These are phyloP conservation scores for Nasonia vitripennis DNA, from an alignment of 1,140 invertebrate genomes.

Conservation along the genomic window DNA sequence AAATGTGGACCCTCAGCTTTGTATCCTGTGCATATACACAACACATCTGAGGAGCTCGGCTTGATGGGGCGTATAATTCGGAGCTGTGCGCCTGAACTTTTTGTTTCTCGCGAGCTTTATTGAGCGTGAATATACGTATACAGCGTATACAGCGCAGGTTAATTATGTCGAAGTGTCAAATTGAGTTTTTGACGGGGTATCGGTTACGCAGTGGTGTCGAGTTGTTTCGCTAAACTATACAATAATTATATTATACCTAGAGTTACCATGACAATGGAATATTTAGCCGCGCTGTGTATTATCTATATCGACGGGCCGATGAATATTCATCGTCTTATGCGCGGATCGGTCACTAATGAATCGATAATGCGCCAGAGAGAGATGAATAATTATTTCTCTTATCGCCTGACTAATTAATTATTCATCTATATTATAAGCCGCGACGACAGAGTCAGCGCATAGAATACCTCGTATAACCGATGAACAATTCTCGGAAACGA, in stretches of 20 bases:
- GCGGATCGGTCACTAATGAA: background rate
- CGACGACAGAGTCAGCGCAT: background rate
- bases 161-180: too few species aligned
- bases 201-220: too few species aligned
- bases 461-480: background rate
- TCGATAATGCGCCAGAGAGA: conserved; percentile 11
- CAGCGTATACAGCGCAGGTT: too few species aligned
- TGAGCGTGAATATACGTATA: too few species aligned
- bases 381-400: background rate
- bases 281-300: conserved; percentile 21
- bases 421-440: conserved; percentile 15
- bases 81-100: too few species aligned
- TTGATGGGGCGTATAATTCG: too few species aligned
- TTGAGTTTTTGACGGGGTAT: too few species aligned
- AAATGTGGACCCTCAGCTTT: background rate
- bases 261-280: conserved; percentile 32
- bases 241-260: background rate
- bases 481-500: too few species aligned
- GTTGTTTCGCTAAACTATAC: too few species aligned
- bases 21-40: background rate
- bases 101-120: too few species aligned
- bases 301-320: background rate
- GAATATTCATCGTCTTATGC: conserved; percentile 35
- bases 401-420: conserved; percentile 37
- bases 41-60: background rate